Percentiles rank a stretch among this genome's conserved stretches.
Evolutionary conservation across 2,797 vertebrate genomes (phyloP).

Genomic region (Anguilla obscura): DNA sequence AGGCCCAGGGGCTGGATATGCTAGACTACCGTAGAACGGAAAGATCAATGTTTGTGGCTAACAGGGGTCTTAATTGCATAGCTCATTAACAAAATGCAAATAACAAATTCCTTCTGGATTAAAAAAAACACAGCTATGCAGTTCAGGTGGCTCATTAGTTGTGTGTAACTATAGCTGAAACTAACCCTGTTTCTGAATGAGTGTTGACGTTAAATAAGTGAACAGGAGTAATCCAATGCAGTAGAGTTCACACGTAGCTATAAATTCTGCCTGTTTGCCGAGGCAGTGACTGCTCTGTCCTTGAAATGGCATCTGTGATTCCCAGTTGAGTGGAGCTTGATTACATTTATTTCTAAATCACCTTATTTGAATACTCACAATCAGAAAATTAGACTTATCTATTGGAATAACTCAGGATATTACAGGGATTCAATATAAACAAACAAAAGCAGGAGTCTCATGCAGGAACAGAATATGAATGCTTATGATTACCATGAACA

Average conservation of each 20-base stretch:
- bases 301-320: not conserved
- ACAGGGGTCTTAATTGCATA: not conserved
- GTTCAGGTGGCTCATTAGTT: not conserved
- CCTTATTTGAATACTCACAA: not conserved
- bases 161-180: not conserved
- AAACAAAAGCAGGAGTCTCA: not conserved
- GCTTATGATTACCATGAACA: not conserved
- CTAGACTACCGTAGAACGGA: not conserved
- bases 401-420: not conserved
- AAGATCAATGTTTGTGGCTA: not conserved
- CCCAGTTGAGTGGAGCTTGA: not conserved
- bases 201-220: not conserved
- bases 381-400: not conserved
- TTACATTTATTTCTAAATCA: not conserved
- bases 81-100: conserved; percentile 7
- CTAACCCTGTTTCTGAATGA: not conserved
- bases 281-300: not conserved
- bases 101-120: not conserved
- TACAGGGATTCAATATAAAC: not conserved
- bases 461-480: not conserved
- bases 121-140: not conserved
- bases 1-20: not conserved
- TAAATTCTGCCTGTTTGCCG: not conserved
- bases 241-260: not conserved
- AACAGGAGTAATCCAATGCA: not conserved